Conservation (phyloP, 1,140 invertebrate genomes). For the Chrysopa pallens region DNA sequence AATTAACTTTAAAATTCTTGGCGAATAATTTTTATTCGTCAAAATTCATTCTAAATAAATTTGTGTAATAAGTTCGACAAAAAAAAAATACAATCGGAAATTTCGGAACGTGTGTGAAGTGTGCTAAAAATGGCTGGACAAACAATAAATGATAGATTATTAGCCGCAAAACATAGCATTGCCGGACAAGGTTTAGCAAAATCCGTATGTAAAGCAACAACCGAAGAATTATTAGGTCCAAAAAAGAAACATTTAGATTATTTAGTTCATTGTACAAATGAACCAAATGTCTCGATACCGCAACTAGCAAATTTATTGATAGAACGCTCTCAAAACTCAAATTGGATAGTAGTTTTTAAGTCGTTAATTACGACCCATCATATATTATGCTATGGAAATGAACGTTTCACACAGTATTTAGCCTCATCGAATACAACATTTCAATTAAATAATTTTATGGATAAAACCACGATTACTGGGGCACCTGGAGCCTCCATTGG, state of each 20-base stretch:
- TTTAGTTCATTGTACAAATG: conserved; percentile 97
- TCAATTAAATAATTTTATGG: conserved; percentile 92
- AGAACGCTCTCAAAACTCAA: conserved; percentile 91
- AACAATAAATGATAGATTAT: conserved; percentile 93
- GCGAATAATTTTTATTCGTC: too few relatives aligned
- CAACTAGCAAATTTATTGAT: conserved; percentile 96
- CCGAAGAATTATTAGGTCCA: conserved; percentile 97
- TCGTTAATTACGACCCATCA: conserved; percentile 97
- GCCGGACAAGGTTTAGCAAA: conserved; percentile 98
- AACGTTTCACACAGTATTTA: conserved; percentile 99
- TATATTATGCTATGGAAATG: conserved; percentile 98
- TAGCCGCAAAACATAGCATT: conserved; percentile 94
- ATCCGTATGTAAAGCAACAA: conserved; percentile 99
- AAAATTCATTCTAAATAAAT: too few relatives aligned
- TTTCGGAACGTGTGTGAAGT: too few relatives aligned
- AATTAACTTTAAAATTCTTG: too few relatives aligned
- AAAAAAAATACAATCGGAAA: too few relatives aligned
- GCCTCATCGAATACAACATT: conserved; percentile 99
- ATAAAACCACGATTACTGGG: conserved; percentile 86
- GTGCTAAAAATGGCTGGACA: conserved; percentile 63
- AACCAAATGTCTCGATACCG: conserved; percentile 99
- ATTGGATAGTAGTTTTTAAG: conserved; percentile 99
- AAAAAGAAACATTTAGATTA: conserved; percentile 99
- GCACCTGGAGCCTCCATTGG: conserved; percentile 16
- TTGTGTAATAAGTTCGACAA: too few relatives aligned